Base-by-base conservation (phyloP, 2,797 vertebrate species). In the Cryptoblepharus egeriae region DNA sequence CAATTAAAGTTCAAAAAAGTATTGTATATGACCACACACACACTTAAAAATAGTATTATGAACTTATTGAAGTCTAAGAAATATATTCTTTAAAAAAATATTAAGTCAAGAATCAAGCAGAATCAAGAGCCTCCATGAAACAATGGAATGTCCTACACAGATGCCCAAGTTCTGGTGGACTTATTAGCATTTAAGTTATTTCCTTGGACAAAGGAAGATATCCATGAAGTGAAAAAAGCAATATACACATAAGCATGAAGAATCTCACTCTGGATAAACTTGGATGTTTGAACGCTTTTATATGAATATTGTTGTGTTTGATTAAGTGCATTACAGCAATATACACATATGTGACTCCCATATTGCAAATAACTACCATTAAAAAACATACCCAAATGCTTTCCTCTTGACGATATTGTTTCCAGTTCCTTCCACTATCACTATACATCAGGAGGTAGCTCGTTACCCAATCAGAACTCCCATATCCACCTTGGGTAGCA, bases 401-500 rank as follows among this genome's bases (percentile, higher is more conserved):
- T 94, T 97, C 97, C 71, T 97, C 97, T 79, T 97, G 97, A 20
- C 93, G 93, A 86, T 97, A 97, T 1, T 96, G 96, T 42, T 96
- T 97, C 97, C 97, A 97, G 89, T 97, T 97, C 81, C 93, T 94
- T 32, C 97, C 97, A 5, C 96, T 96, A 57, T 97, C 97, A 16
- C 97, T 97, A 90, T 96, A 97, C 96, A 97, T 96, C 81, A 97
- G 93, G 75, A 96, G 89, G 86, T 97, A 97, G 85, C 95, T 96
- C 80, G 96, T 97, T 77, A 97, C 96, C 97, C 97, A 97, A 6
- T 97, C 95, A 1, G 97, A 97, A 87, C 97, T 97, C 64, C 97
- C 97, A 0, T 97, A 97, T 61, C 97, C 96, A 64, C 97, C 97
- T 90, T 97, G 97, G 30, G 97, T 97, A 88, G 97, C 96, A 73